phyloP scores from a whole-genome alignment of 2,113 vertebrate genomes.

The Ochotona curzoniae region DNA sequence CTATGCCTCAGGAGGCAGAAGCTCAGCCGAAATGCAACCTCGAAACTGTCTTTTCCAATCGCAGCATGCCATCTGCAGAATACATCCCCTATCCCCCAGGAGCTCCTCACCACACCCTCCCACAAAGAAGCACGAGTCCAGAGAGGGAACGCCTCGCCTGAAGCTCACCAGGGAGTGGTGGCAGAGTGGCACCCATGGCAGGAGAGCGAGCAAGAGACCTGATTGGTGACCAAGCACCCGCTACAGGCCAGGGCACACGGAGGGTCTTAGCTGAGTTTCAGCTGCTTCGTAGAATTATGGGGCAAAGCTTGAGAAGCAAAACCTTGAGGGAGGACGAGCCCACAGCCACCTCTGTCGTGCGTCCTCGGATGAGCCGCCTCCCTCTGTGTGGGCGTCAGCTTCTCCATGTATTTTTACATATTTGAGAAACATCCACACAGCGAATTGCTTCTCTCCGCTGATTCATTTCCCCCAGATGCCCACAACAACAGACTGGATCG shows the following conservation, averaged over 20 bases:
- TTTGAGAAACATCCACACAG: too few species aligned
- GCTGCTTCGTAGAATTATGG: neutral
- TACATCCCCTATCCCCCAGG: too few species aligned
- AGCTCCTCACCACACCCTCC: neutral
- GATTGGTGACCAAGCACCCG: rapidly evolving
- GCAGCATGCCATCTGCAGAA: neutral
- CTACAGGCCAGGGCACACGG: rapidly evolving
- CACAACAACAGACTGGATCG: too few species aligned
- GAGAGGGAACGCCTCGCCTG: neutral
- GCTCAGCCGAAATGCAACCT: neutral
- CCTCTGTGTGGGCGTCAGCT: neutral
- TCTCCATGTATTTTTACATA: neutral
- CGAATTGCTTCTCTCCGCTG: too few species aligned
- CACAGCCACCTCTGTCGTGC: too few species aligned
- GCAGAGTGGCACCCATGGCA: neutral
- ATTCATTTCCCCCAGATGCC: too few species aligned
- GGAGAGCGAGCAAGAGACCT: too few species aligned
- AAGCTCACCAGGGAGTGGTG: neutral
- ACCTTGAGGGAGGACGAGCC: neutral
- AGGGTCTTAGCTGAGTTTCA: too few species aligned
- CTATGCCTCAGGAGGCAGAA: neutral
- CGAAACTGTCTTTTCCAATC: rapidly evolving
- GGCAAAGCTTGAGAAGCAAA: neutral
- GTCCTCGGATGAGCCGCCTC: neutral
- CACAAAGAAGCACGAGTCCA: neutral